A percentile compares a stretch with the other conserved stretches of the same genome.
phyloP scores from a whole-genome alignment of 2,888 invertebrate genomes.

The Tetramorium bicarinatum region DNA sequence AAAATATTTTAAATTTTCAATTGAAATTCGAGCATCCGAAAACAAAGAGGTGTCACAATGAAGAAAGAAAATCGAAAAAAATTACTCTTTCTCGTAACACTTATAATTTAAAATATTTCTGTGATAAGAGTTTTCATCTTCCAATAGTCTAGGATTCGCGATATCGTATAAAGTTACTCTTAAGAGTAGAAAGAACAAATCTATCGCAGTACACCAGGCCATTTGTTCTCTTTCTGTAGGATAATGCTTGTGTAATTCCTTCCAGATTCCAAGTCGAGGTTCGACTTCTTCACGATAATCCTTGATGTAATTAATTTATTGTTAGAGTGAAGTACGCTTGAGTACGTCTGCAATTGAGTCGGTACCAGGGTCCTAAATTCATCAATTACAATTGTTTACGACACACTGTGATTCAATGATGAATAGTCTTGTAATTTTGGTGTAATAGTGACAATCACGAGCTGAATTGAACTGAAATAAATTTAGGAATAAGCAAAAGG shows the following conservation, averaged over 20 bases:
- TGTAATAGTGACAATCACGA: background rate
- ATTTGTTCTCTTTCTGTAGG: slow-evolving; percentile 29
- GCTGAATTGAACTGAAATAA: background rate
- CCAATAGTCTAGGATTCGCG: background rate
- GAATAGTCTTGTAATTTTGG: background rate
- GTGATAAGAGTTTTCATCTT: background rate
- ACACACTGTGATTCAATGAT: background rate
- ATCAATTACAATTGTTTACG: slow-evolving; percentile 27
- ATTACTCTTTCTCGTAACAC: background rate
- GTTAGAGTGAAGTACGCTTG: background rate
- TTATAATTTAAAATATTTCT: slow-evolving; percentile 20
- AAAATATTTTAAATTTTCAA: background rate
- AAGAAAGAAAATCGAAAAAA: background rate
- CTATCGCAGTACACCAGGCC: background rate
- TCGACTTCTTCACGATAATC: slow-evolving; percentile 38
- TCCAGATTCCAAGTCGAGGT: slow-evolving; percentile 23
- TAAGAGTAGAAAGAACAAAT: background rate
- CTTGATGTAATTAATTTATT: slow-evolving; percentile 51
- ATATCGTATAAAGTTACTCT: slow-evolving; percentile 12
- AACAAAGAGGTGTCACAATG: background rate
- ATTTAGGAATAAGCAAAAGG: too few relatives aligned
- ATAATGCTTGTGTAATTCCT: slow-evolving; percentile 26
- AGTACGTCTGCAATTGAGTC: background rate
- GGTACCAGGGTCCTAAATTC: background rate
- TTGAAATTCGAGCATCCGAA: background rate